These are phyloP conservation scores for Archivesica marissinica DNA, from an alignment of 1,140 invertebrate genomes.

Conservation along the genomic window DNA sequence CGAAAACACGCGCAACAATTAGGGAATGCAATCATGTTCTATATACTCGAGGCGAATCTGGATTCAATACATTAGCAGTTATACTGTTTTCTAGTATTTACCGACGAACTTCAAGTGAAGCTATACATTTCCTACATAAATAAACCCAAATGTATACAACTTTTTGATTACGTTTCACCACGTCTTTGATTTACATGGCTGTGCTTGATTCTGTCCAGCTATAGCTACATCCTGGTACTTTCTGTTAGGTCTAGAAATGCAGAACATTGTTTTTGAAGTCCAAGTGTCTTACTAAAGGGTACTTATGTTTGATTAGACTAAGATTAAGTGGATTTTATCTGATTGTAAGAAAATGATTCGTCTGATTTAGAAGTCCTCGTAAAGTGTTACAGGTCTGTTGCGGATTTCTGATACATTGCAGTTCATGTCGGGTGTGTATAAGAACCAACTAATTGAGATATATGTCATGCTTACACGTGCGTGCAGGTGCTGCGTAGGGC, in stretches of 20 bases:
- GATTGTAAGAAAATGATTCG: neutral
- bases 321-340: constrained; percentile 1
- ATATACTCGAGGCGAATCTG: constrained; percentile 2
- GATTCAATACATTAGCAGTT: neutral
- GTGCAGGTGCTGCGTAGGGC: too few relatives aligned
- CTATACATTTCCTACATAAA: constrained; percentile 45
- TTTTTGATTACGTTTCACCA: constrained; percentile 36
- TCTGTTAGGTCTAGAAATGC: neutral
- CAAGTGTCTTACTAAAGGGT: neutral
- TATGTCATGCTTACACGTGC: too few relatives aligned
- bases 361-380: neutral
- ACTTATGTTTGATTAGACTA: constrained; percentile 24
- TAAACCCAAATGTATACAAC: constrained; percentile 33
- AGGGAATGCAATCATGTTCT: too few relatives aligned
- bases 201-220: constrained; percentile 34
- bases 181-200: constrained; percentile 1
- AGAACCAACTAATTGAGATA: too few relatives aligned
- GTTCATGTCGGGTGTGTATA: too few relatives aligned
- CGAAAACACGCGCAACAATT: too few relatives aligned
- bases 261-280: constrained; percentile 27
- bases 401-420: too few relatives aligned
- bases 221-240: constrained; percentile 14
- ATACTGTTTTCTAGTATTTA: constrained; percentile 20
- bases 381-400: too few relatives aligned
- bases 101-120: neutral